Evolutionary conservation across 2,113 vertebrate species (phyloP), one percentile per base, ranked within the genome.

Genomic region (Amphiprion ocellaris): DNA sequence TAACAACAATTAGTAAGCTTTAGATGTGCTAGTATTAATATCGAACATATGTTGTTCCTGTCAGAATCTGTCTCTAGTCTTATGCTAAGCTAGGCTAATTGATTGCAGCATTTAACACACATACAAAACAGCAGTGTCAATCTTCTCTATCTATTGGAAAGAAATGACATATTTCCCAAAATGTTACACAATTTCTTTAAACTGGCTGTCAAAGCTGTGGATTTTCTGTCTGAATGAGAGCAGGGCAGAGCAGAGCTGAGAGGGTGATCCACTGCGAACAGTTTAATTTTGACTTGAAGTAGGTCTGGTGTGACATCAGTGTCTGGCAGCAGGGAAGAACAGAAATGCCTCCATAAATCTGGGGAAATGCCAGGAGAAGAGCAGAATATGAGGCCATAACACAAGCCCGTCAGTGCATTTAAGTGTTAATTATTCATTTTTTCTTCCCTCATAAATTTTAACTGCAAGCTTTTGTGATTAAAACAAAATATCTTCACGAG

Each of bases 351-450:
- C 65, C 79, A 83, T 90, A 91, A 86, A 89, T 90, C 74, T 85
- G 69, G 72, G 71, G 28, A 85, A 90, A 91, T 77, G 85, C 88
- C 81, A 84, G 74, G 65, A 89, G 83, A 90, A 55, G 72, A 87
- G 81, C 53, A 75, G 77, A 87, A 87, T 91, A 90, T 80, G 85
- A 86, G 79, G 86, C 85, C 60, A 56, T 84, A 88, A 88, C 87
- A 90, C 33, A 81, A 89, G 84, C 87, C 83, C 69, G 79, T 92
- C 90, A 87, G 86, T 86, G 87, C 90, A 89, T 94, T 93, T 92
- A 94, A 93, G 90, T 92, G 90, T 93, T 92, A 92, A 94, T 92
- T 90, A 93, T 92, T 92, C 86, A 87, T 89, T 93, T 94, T 37
- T 92, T 72, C 80, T 74, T 84, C 85, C 90, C 80, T 91, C 90